phyloP scores from a whole-genome alignment of 1,140 invertebrate species.

The Trachymyrmex cornetzi region DNA sequence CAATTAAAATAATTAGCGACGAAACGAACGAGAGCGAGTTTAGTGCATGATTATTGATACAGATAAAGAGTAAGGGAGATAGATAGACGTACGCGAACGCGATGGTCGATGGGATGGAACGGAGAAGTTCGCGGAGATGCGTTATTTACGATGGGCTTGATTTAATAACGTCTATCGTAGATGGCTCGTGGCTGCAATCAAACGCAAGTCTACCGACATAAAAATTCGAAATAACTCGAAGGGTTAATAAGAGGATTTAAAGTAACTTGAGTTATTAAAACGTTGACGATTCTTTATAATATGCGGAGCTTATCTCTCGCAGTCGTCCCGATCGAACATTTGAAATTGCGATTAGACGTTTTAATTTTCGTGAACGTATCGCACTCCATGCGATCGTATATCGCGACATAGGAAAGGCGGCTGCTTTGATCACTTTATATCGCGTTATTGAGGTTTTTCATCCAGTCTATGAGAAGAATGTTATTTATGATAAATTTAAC shows the following conservation, averaged over 20 bases:
- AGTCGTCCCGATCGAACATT: neutral
- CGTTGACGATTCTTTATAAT: slow-evolving; percentile 34
- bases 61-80: slow-evolving; percentile 67
- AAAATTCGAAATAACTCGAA: slow-evolving; percentile 36
- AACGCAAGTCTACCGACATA: neutral
- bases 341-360: slow-evolving; percentile 40
- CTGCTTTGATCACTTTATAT: slow-evolving; percentile 4
- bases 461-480: neutral
- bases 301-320: neutral
- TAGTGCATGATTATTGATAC: slow-evolving; percentile 75
- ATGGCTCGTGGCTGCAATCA: slow-evolving; percentile 30
- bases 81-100: slow-evolving; percentile 15
- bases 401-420: slow-evolving; percentile 3
- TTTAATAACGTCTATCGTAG: slow-evolving; percentile 68
- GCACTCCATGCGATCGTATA: neutral
- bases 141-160: slow-evolving; percentile 68
- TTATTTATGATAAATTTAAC: slow-evolving; percentile 45
- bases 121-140: slow-evolving; percentile 52
- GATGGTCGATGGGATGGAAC: slow-evolving; percentile 16
- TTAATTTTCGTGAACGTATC: slow-evolving; percentile 11
- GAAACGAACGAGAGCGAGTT: slow-evolving; percentile 75
- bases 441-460: slow-evolving; percentile 9
- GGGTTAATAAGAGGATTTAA: slow-evolving; percentile 31
- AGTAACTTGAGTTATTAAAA: slow-evolving; percentile 44
- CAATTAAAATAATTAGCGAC: slow-evolving; percentile 81